phyloP scores from a whole-genome alignment of 2,888 invertebrate species.

The Pyrrhosoma nymphula region DNA sequence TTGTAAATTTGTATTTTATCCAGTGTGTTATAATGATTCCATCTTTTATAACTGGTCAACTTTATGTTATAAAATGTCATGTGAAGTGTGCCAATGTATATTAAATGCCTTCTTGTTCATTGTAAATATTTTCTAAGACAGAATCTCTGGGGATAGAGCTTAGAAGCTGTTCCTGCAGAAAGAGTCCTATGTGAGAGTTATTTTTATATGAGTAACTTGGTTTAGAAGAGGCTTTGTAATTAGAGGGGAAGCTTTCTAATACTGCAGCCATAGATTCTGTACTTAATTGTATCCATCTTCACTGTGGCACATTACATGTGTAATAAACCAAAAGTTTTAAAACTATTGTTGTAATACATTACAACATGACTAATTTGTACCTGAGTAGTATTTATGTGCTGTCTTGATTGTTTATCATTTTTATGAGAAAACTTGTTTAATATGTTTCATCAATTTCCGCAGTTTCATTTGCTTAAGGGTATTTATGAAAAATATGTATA shows the following conservation, averaged over 20 bases:
- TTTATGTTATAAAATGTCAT: constrained; percentile 44
- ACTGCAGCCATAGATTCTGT: constrained; percentile 66
- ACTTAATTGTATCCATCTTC: constrained; percentile 62
- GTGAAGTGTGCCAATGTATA: constrained; percentile 55
- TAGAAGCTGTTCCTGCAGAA: constrained; percentile 59
- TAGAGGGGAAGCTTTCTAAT: constrained; percentile 45
- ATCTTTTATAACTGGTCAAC: constrained; percentile 58
- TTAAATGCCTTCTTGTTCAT: constrained; percentile 44
- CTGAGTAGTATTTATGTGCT: constrained; percentile 52
- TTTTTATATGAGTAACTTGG: constrained; percentile 48
- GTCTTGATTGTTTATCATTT: constrained; percentile 41
- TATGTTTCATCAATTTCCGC: constrained; percentile 13
- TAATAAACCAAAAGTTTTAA: constrained; percentile 59
- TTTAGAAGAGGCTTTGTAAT: constrained; percentile 30
- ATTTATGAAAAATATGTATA: neutral
- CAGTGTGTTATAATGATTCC: constrained; percentile 59
- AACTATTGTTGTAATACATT: constrained; percentile 59
- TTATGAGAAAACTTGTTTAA: constrained; percentile 27
- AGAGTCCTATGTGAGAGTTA: constrained; percentile 49
- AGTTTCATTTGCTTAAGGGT: neutral
- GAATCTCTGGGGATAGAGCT: constrained; percentile 55
- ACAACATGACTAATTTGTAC: constrained; percentile 55
- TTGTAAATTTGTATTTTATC: constrained; percentile 62
- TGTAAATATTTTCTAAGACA: constrained; percentile 63
- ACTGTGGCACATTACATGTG: constrained; percentile 52